phyloP scores from a whole-genome alignment of 23 tunicate genomes.

The Phallusia fumigata region DNA sequence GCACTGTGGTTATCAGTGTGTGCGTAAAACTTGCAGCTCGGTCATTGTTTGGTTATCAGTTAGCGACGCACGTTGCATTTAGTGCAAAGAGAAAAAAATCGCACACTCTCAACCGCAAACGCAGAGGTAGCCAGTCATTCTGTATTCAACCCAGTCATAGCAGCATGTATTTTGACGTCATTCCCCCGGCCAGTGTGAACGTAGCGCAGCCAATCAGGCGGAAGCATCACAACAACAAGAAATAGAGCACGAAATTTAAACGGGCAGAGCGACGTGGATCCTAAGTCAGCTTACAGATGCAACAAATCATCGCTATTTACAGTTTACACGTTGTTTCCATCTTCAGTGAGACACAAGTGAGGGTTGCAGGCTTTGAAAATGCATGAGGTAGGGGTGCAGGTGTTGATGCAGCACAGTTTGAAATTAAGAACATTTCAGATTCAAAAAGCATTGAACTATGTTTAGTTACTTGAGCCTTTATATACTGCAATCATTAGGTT shows the following conservation, averaged over 20 bases:
- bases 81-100: not conserved
- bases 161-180: slow-evolving; percentile 7
- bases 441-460: no score
- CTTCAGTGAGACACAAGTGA: no score
- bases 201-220: slow-evolving; percentile 19
- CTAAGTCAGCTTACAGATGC: no score
- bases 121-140: not conserved
- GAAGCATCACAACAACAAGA: slow-evolving; percentile 27
- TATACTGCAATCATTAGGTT: no score
- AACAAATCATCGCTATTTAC: no score
- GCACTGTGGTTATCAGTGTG: not conserved
- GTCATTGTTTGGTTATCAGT: not conserved
- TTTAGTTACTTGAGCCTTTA: no score
- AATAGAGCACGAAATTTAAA: slow-evolving; percentile 45
- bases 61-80: not conserved
- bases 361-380: no score
- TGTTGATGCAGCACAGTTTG: no score
- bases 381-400: no score
- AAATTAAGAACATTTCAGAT: no score
- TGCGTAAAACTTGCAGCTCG: not conserved
- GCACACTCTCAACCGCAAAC: not conserved
- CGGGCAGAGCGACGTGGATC: not conserved
- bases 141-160: not conserved
- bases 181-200: not conserved
- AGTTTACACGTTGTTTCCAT: no score